Base-by-base conservation (phyloP, 2,888 invertebrate genomes). In the Lacanobia oleracea region DNA sequence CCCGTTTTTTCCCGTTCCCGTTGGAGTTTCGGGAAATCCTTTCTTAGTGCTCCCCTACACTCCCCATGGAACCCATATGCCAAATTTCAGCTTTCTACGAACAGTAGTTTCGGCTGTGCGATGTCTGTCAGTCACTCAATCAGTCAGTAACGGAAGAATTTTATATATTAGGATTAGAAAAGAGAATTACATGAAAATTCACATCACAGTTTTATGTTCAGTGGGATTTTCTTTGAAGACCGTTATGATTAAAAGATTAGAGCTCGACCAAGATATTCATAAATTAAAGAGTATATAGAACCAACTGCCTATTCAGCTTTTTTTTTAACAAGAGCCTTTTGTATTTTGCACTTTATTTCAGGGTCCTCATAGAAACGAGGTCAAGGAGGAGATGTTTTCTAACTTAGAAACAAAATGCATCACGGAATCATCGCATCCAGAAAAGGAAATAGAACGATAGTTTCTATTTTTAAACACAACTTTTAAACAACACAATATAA, bases 171-270 rank as follows among this genome's bases (percentile, higher is more conserved):
- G n/a, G n/a, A n/a, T 61, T 45, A 54, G 61, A 63, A 72, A 63
- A 51, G 43, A 57, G 61, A 62, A 45, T 51, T 70, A 62, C 21
- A 9, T 53, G 27, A 62, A 54, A 50, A 56, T 8, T 45, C 14
- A 59, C 14, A 45, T 51, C 10, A 27, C 14, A 23, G 33, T 27
- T 56, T 16, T 37, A 21, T 50, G 27, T 23, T 27, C 4, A 53
- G 45, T 53, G 9, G 21, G 18, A 33, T 40, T 21, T 37, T n/a
- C 37, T 60, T 48, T 43, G 18, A 51, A 21, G 12, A 23, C 1
- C n/a, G 14, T 7, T 23, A n/a, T 16, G 9, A 59, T 65, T n/a
- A 37, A 45, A 21, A 60, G 4, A 45, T 2, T 37, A 54, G 1
- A 54, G 8, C 18, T 60, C 23, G 7, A 50, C 9, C 12, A 37